These are phyloP conservation scores for Pseudomyrmex gracilis DNA, from an alignment of 1,140 invertebrate genomes.

Conservation along the genomic window DNA sequence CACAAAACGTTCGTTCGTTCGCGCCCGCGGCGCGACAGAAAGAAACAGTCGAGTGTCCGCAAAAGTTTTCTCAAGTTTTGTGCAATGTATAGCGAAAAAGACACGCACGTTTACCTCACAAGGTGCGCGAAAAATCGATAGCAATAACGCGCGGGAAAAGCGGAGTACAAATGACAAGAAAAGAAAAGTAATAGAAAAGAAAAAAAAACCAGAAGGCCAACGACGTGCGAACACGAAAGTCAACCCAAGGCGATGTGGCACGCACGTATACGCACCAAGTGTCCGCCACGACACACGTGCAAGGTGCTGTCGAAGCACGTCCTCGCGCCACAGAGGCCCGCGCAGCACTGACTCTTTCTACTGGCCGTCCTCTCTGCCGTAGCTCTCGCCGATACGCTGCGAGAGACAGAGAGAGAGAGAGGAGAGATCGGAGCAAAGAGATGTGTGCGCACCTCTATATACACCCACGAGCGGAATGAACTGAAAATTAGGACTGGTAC, in stretches of 20 bases:
- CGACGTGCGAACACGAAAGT: not conserved
- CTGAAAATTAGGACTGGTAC: not conserved
- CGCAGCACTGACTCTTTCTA: conserved; percentile 82
- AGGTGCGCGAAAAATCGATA: conserved; percentile 19
- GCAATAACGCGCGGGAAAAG: not conserved
- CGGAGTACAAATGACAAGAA: not conserved
- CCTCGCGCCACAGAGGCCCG: conserved; percentile 80
- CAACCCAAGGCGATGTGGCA: conserved; percentile 2
- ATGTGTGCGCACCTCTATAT: not conserved
- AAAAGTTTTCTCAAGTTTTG: conserved; percentile 40
- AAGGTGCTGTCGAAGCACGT: conserved; percentile 61
- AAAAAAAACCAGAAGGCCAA: not conserved
- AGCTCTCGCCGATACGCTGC: conserved; percentile 29
- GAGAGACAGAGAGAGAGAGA: conserved; percentile 22
- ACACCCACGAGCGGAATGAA: not conserved
- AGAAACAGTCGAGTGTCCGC: not conserved
- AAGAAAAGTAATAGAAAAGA: not conserved
- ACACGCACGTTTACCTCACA: conserved; percentile 15
- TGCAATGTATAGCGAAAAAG: not conserved
- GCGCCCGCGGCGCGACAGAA: not conserved
- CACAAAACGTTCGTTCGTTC: not conserved
- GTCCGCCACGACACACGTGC: conserved; percentile 8
- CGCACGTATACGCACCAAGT: conserved; percentile 36
- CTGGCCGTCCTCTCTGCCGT: conserved; percentile 49
- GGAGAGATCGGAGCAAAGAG: not conserved